Evolutionary conservation across 2,113 vertebrate species (phyloP).

Genomic region (Megalops atlanticus): DNA sequence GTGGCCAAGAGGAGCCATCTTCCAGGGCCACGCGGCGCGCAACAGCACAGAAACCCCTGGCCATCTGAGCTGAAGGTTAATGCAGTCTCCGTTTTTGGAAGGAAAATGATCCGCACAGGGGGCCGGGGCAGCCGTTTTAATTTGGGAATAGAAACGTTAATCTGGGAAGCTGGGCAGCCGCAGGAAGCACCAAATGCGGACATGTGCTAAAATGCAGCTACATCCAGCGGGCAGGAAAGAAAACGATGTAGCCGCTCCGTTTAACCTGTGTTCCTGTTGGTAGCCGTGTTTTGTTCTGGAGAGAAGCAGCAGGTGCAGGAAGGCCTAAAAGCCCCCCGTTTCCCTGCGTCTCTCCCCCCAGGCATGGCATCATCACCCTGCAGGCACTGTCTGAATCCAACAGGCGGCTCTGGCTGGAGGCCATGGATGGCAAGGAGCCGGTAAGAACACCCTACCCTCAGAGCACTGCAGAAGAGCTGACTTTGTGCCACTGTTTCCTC

Average conservation of each 20-base stretch:
- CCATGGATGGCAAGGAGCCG: constrained; percentile 97
- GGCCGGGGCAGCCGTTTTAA: neutral
- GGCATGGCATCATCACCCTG: constrained; percentile 91
- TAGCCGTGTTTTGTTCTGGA: neutral
- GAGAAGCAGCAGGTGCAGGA: neutral
- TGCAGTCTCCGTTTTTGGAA: neutral
- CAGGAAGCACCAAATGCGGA: neutral
- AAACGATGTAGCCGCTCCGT: neutral
- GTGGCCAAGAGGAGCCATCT: neutral
- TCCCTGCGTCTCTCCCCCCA: constrained; percentile 54
- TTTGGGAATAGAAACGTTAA: neutral
- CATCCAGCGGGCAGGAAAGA: neutral
- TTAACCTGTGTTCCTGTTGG: neutral
- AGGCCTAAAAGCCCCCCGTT: neutral
- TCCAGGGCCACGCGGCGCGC: neutral
- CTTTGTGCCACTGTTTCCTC: neutral
- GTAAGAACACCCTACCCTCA: constrained; percentile 62
- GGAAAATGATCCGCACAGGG: neutral
- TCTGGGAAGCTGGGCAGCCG: too few relatives aligned
- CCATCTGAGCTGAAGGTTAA: neutral
- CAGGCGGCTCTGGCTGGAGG: constrained; percentile 92
- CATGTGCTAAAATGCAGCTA: neutral
- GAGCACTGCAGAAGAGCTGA: neutral
- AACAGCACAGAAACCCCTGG: neutral
- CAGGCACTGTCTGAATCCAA: constrained; percentile 93